Conservation (phyloP, 1,140 invertebrate genomes). For the Caenorhabditis inopinata region DNA sequence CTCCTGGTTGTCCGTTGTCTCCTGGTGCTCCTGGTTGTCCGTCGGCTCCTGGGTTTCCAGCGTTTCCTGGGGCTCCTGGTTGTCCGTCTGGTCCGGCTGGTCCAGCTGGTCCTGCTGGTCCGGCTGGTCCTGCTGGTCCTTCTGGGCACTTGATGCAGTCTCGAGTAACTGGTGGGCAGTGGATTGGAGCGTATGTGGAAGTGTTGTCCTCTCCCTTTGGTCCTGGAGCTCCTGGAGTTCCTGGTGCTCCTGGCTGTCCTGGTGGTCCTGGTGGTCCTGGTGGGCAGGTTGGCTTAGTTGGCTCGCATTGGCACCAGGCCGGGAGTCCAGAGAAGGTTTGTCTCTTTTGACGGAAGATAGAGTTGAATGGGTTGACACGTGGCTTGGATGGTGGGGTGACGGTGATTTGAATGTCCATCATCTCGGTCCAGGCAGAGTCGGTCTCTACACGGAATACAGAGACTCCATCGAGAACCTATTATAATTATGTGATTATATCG, state of each 20-base stretch:
- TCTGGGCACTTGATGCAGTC: conserved; percentile 53
- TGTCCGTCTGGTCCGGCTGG: conserved; percentile 36
- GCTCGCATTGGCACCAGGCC: conserved; percentile 54
- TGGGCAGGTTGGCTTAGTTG: conserved; percentile 47
- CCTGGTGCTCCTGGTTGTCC: conserved; percentile 40
- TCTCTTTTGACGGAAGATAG: conserved; percentile 54
- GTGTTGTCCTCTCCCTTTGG: no score
- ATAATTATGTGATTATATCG: neutral
- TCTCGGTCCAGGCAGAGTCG: conserved; percentile 50
- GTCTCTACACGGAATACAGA: conserved; percentile 50
- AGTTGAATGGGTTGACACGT: no score
- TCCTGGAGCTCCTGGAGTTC: no score
- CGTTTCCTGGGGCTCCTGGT: conserved; percentile 20
- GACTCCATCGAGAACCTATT: conserved; percentile 43
- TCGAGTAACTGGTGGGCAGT: no score
- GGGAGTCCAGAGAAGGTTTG: conserved; percentile 51
- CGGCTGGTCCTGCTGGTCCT: conserved; percentile 39
- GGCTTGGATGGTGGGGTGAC: conserved; percentile 49
- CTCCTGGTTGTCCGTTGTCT: conserved; percentile 39
- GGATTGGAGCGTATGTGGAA: no score
- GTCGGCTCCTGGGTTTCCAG: conserved; percentile 30
- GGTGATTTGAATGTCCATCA: conserved; percentile 51
- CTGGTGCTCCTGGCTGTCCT: conserved; percentile 46
- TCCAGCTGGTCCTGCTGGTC: conserved; percentile 46
- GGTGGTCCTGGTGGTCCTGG: conserved; percentile 51